A percentile compares a stretch with the other conserved stretches of the same genome.
phyloP scores from a whole-genome alignment of 2,888 invertebrate genomes.

The Margaritifera margaritifera region DNA sequence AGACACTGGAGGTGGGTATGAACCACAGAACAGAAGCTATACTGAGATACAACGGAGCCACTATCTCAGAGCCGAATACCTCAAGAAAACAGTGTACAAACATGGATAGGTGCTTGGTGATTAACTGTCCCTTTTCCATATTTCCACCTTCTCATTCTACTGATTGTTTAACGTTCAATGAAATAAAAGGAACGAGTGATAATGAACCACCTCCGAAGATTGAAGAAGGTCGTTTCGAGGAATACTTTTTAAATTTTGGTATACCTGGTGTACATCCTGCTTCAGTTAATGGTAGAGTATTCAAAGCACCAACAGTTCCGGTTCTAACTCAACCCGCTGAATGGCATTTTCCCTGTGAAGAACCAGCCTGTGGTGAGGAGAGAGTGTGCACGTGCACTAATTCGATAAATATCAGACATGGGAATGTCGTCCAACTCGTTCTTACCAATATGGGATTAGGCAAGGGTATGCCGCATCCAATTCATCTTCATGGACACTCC shows the following conservation, averaged over 20 bases:
- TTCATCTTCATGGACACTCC: conserved; percentile 63
- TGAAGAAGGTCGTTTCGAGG: conserved; percentile 28
- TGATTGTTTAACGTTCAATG: conserved; percentile 34
- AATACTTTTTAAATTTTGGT: conserved; percentile 55
- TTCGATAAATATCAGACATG: conserved; percentile 30
- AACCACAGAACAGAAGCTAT: conserved; percentile 38
- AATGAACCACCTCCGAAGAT: conserved; percentile 15
- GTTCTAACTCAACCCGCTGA: conserved; percentile 43
- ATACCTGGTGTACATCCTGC: conserved; percentile 34
- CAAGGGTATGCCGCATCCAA: conserved; percentile 45
- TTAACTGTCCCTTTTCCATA: conserved; percentile 44
- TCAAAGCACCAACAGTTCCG: conserved; percentile 28
- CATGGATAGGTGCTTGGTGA: conserved; percentile 27
- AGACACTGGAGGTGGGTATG: conserved; percentile 36
- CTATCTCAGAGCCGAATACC: conserved; percentile 28
- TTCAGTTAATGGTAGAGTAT: conserved; percentile 38
- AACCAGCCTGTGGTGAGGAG: conserved; percentile 29
- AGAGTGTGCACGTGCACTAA: conserved; percentile 44
- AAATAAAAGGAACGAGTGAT: conserved; percentile 17
- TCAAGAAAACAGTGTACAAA: conserved; percentile 27
- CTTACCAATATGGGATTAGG: conserved; percentile 44
- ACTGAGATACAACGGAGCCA: conserved; percentile 42
- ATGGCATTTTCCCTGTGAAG: conserved; percentile 28
- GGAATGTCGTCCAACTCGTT: conserved; percentile 49
- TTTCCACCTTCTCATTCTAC: conserved; percentile 11